These are phyloP conservation scores for Euthynnus affinis DNA, from an alignment of 2,797 vertebrate genomes.

Conservation along the genomic window DNA sequence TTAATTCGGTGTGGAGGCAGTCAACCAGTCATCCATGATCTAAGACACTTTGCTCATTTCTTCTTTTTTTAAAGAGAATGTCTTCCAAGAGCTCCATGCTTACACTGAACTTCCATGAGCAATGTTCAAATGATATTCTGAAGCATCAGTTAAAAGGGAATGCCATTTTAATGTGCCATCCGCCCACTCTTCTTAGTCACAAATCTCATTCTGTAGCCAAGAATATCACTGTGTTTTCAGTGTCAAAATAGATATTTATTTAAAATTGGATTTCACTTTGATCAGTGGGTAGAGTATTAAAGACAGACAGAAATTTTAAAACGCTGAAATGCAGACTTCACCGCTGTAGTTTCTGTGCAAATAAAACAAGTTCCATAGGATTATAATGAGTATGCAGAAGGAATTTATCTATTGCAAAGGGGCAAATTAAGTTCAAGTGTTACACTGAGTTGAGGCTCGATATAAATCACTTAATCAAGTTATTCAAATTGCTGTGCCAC, in stretches of 20 bases:
- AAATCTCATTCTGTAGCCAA: constrained; percentile 56
- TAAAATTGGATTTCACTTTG: constrained; percentile 59
- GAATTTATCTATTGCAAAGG: constrained; percentile 13
- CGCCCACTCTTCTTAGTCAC: constrained; percentile 41
- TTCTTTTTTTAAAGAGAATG: constrained; percentile 23
- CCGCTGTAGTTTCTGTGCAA: constrained; percentile 22
- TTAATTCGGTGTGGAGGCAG: constrained; percentile 41
- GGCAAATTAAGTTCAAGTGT: constrained; percentile 24
- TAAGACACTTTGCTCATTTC: constrained; percentile 37
- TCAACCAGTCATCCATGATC: constrained; percentile 55
- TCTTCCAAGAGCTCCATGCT: constrained; percentile 41
- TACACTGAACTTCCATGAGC: constrained; percentile 30
- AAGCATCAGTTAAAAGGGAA: constrained; percentile 48
- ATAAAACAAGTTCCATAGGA: constrained; percentile 21
- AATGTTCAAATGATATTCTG: constrained; percentile 45
- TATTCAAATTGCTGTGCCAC: not conserved
- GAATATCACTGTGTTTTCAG: constrained; percentile 49
- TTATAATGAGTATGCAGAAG: constrained; percentile 26
- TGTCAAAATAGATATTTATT: constrained; percentile 55
- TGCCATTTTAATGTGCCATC: constrained; percentile 49
- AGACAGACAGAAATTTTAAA: constrained; percentile 23
- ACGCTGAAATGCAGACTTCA: constrained; percentile 16
- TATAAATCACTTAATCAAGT: constrained; percentile 15
- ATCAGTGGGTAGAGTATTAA: constrained; percentile 41
- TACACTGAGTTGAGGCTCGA: constrained; percentile 14